A percentile compares a stretch with the other conserved stretches of the same genome.
These are phyloP conservation scores for Knipowitschia caucasica DNA, from an alignment of 2,797 vertebrate species.

Conservation along the genomic window DNA sequence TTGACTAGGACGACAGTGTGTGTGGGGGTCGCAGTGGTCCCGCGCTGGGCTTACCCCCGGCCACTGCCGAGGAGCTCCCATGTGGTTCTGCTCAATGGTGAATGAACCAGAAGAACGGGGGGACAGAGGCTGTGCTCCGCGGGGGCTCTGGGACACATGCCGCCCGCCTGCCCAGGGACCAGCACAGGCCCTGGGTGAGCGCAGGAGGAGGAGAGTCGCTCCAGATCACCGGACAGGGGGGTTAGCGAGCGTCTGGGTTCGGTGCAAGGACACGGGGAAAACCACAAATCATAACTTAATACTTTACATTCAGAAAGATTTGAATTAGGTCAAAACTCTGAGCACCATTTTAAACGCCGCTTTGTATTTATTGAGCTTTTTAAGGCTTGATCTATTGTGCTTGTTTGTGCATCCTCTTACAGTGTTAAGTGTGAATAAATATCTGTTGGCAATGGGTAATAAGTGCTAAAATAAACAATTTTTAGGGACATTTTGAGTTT, in stretches of 20 bases:
- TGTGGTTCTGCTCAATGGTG: conserved; percentile 60
- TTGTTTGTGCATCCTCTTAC: too few species aligned
- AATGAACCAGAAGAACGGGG: conserved; percentile 67
- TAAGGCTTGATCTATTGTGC: too few species aligned
- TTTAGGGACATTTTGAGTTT: too few species aligned
- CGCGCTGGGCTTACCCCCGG: conserved; percentile 22
- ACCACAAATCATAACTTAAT: conserved; percentile 24
- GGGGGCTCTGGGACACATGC: conserved; percentile 61
- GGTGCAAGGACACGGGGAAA: conserved; percentile 45
- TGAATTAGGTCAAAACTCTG: too few species aligned
- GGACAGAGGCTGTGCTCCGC: conserved; percentile 60
- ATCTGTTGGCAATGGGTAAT: too few species aligned
- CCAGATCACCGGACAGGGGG: conserved; percentile 59
- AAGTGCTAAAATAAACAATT: too few species aligned
- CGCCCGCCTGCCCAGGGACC: conserved; percentile 51
- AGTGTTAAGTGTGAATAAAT: too few species aligned
- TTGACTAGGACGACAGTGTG: background rate
- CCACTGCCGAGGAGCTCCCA: conserved; percentile 53
- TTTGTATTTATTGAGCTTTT: too few species aligned
- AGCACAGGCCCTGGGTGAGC: conserved; percentile 48
- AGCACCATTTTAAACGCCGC: too few species aligned
- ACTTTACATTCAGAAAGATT: conserved; percentile 6
- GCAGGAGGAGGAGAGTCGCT: conserved; percentile 43
- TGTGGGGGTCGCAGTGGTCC: conserved; percentile 25
- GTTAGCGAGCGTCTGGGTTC: conserved; percentile 30